Base-by-base conservation (phyloP, 2,888 invertebrate genomes). In the Drosophila borealis region DNA sequence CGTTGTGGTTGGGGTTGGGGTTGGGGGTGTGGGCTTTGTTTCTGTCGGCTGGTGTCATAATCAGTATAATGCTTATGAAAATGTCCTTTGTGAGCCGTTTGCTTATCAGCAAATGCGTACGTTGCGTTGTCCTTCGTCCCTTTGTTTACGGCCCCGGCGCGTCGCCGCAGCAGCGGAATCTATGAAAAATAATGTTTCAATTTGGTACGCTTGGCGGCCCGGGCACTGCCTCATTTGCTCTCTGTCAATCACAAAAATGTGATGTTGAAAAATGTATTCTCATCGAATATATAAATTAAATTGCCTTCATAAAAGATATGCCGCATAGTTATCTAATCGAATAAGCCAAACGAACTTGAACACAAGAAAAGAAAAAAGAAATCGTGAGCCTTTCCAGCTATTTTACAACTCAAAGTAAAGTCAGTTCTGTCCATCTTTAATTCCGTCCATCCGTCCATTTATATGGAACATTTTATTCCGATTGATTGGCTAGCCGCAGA, bases 11-110 rank as follows among this genome's bases (percentile, higher is more conserved):
- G 9, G 19, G 6, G n/a, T 17, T 13, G 29, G 51, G 13, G 60
- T 3, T 11, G 41, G 29, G 11, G 13, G n/a, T 10, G 17, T 13
- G 25, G 17, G 2, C 19, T 65, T 69, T 80, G 78, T 78, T 81
- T 88, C 73, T 66, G 49, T 39, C 45, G 55, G 51, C 74, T 88
- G 77, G 74, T 90, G 90, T 90, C 87, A 90, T 86, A 91, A 90
- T 91, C 89, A 90, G 78, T 79, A 86, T 90, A 84, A 91, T 88
- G 86, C 90, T 90, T 89, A 91, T 86, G 91, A 90, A 85, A 88
- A 85, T 88, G 85, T 79, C 84, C 29, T 83, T 88, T 81, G 76
- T 78, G 66, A 60, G 56, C 37, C 48, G 64, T 29, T 29, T 29
- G 29, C 78, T 78, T 80, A 86, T 83, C 87, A 57, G 64, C 63